Percentiles rank a stretch among this genome's conserved stretches.
These are phyloP conservation scores for Ptilonorhynchus violaceus DNA, from an alignment of 2,113 vertebrate species.

Conservation along the genomic window DNA sequence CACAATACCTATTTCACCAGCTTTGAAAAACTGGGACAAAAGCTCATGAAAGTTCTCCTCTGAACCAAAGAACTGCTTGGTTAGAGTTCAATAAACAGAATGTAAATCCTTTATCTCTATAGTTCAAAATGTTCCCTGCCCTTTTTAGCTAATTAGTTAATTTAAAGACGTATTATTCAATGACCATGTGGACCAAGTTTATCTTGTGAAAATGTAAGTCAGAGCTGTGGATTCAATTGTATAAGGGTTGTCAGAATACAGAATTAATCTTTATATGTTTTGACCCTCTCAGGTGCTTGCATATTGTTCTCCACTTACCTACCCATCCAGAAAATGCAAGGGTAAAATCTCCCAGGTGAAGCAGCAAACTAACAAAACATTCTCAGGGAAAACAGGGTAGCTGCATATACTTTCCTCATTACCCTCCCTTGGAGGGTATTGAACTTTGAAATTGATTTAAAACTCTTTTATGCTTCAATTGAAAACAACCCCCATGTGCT, in stretches of 20 bases:
- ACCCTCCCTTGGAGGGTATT: not conserved
- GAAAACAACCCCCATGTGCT: not conserved
- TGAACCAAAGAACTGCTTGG: not conserved
- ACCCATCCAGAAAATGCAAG: not conserved
- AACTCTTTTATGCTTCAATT: not conserved
- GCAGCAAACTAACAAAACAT: not conserved
- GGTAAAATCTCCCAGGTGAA: not conserved
- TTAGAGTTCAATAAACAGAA: not conserved
- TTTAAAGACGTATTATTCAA: not conserved
- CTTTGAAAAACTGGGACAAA: not conserved
- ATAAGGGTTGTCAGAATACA: not conserved
- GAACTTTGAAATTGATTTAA: conserved; percentile 22
- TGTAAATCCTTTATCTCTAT: not conserved
- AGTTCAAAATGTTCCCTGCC: not conserved
- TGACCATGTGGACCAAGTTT: not conserved
- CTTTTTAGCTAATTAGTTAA: not conserved
- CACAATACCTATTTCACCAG: not conserved
- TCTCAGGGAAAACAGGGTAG: not conserved
- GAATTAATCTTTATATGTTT: not conserved
- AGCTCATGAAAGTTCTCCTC: not conserved
- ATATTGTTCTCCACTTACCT: not conserved
- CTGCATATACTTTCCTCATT: not conserved
- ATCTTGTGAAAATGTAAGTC: not conserved
- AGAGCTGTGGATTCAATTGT: not conserved
- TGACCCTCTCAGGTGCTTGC: not conserved